phyloP scores from a whole-genome alignment of 92 coral and sea anemone species.

The Phymanthus crucifer region DNA sequence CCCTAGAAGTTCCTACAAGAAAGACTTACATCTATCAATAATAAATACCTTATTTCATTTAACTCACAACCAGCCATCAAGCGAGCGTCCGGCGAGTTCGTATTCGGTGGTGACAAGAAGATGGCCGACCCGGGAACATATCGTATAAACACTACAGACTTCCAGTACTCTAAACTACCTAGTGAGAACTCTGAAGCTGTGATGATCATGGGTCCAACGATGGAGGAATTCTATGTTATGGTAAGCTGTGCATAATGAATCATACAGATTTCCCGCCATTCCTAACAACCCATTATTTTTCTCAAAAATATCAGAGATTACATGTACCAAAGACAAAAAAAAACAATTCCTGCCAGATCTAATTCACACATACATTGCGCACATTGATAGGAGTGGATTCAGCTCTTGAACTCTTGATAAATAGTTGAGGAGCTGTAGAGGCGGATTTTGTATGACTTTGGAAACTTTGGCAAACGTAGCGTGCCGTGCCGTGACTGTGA shows the following conservation, averaged over 20 bases:
- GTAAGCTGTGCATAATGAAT: conserved; percentile 44
- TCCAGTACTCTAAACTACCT: conserved; percentile 60
- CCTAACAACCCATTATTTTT: too few species aligned
- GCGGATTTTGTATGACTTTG: too few species aligned
- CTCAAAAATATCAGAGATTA: too few species aligned
- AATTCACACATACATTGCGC: too few species aligned
- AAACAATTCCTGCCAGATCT: too few species aligned
- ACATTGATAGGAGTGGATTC: too few species aligned
- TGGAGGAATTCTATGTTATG: conserved; percentile 60
- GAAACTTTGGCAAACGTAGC: not conserved
- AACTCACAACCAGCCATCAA: conserved; percentile 47
- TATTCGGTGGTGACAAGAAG: conserved; percentile 62
- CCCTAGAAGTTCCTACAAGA: too few species aligned
- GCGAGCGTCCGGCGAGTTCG: conserved; percentile 61
- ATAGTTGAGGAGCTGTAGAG: too few species aligned
- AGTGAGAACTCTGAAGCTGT: conserved; percentile 60
- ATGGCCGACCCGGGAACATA: conserved; percentile 62
- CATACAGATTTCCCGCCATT: too few species aligned
- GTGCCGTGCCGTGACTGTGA: not conserved
- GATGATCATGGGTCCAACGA: conserved; percentile 75
- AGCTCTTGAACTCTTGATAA: too few species aligned
- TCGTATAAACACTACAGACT: conserved; percentile 51
- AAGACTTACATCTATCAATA: not conserved
- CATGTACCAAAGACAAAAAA: too few species aligned
- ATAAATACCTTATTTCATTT: not conserved